Conservation (phyloP, 2,888 invertebrate genomes). For the Portevinia maculata region DNA sequence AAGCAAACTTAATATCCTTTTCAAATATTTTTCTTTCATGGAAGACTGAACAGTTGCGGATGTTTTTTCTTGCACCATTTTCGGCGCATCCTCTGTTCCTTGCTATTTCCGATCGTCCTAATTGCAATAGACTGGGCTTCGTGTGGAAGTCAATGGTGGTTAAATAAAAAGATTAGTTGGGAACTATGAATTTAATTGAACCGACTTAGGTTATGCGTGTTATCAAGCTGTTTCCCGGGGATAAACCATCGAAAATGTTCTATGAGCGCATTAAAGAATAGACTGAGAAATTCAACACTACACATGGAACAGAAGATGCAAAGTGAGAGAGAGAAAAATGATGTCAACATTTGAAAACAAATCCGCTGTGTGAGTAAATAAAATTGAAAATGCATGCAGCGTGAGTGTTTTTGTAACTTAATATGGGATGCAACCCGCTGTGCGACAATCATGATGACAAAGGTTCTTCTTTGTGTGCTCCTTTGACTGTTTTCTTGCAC, state of each 20-base stretch:
- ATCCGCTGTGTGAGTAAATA: background rate
- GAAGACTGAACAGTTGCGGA: conserved; percentile 37
- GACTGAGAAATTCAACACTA: conserved; percentile 29
- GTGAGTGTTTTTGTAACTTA: conserved; percentile 60
- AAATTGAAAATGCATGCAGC: conserved; percentile 35
- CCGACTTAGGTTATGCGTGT: conserved; percentile 51
- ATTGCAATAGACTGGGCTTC: conserved; percentile 58
- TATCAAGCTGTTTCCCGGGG: conserved; percentile 39
- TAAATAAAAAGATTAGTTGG: conserved; percentile 65
- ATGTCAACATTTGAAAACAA: background rate
- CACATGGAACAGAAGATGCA: background rate
- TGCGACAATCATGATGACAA: conserved; percentile 63
- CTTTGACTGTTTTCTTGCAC: conserved; percentile 38
- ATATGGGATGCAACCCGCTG: conserved; percentile 69
- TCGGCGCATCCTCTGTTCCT: conserved; percentile 19
- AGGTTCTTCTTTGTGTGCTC: conserved; percentile 35
- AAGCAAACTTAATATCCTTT: conserved; percentile 74
- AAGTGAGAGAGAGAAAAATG: background rate
- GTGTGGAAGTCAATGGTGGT: conserved; percentile 46
- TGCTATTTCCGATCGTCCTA: conserved; percentile 26
- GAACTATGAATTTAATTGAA: conserved; percentile 71
- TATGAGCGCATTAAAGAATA: conserved; percentile 33
- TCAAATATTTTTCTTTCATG: conserved; percentile 67
- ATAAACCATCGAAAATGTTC: conserved; percentile 8
- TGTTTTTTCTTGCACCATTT: conserved; percentile 30